Conservation (phyloP, 2,888 invertebrate species). For the Lycocerus yunnanus region DNA sequence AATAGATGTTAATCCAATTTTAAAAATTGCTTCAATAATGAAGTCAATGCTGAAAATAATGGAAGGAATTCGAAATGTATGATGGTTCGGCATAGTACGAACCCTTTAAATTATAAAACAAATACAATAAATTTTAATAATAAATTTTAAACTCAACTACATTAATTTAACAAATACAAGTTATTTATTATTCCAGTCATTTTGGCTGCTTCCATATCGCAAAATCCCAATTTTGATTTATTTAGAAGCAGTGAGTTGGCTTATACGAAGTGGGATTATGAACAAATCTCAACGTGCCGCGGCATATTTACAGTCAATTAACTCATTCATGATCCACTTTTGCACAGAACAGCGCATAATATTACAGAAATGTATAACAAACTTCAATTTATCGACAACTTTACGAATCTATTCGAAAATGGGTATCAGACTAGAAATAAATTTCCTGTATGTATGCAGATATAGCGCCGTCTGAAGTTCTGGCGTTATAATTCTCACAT, state of each 20-base stretch:
- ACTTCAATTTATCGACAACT: slow-evolving; percentile 9
- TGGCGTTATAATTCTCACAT: slow-evolving; percentile 17
- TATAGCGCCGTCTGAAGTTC: neutral
- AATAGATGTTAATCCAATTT: neutral
- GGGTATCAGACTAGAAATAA: neutral
- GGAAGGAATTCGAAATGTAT: neutral
- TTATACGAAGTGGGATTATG: slow-evolving; percentile 17
- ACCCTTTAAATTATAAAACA: neutral
- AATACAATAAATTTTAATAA: neutral
- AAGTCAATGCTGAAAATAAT: too few species aligned
- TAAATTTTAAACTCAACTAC: neutral
- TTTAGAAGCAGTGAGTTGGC: slow-evolving; percentile 22
- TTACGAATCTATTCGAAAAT: neutral
- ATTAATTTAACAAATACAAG: neutral
- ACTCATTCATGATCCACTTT: slow-evolving; percentile 15
- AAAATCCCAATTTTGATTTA: slow-evolving; percentile 19
- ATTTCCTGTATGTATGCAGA: neutral
- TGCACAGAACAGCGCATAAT: slow-evolving; percentile 7
- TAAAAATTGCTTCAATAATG: too few species aligned
- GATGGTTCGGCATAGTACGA: neutral
- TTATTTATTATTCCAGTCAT: slow-evolving; percentile 5
- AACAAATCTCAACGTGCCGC: slow-evolving; percentile 21
- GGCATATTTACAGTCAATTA: slow-evolving; percentile 22
- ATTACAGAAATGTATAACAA: slow-evolving; percentile 14
- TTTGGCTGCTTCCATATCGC: slow-evolving; percentile 3